Evolutionary conservation across 2,888 invertebrate genomes (phyloP).

Genomic region (Pachycephus smyrnensis): DNA sequence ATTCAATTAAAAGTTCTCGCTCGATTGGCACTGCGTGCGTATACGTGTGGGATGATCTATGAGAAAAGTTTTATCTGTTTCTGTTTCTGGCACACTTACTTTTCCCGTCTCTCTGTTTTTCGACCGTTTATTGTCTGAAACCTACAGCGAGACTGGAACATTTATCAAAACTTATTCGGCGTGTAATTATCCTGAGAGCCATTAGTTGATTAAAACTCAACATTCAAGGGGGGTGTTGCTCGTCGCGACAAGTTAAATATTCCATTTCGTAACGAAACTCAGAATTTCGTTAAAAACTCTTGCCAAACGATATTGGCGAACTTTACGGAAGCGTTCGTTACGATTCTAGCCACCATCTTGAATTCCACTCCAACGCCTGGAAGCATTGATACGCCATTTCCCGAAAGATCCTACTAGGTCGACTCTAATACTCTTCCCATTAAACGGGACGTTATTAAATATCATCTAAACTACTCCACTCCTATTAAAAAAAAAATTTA

Average conservation of each 20-base stretch:
- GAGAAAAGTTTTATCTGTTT: neutral
- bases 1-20: constrained; percentile 7
- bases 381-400: neutral
- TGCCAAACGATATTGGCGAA: constrained; percentile 18
- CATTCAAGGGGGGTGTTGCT: neutral
- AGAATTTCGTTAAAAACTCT: constrained; percentile 8
- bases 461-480: neutral
- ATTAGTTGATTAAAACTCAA: constrained; percentile 21
- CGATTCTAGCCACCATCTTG: neutral
- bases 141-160: neutral
- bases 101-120: neutral
- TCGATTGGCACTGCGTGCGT: neutral
- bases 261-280: neutral
- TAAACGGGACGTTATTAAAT: neutral
- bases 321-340: constrained; percentile 11
- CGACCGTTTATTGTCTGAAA: neutral
- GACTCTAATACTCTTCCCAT: neutral
- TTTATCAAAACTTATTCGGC: constrained; percentile 1
- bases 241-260: neutral
- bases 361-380: neutral
- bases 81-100: neutral
- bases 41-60: neutral
- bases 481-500: neutral
- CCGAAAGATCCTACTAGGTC: neutral
- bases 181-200: constrained; percentile 14